phyloP scores from a whole-genome alignment of 1,140 invertebrate genomes.

The Chelonus insularis region DNA sequence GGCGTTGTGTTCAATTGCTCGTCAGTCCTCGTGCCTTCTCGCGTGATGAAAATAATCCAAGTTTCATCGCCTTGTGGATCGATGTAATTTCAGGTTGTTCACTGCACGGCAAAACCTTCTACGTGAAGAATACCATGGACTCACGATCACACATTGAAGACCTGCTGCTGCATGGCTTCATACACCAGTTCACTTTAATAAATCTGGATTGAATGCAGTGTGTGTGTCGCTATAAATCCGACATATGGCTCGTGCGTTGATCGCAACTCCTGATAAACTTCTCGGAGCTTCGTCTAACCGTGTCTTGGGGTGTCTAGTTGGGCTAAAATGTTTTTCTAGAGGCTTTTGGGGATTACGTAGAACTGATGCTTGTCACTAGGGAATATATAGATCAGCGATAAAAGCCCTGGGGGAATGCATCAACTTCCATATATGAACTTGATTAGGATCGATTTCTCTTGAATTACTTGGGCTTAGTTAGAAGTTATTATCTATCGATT shows the following conservation, averaged over 20 bases:
- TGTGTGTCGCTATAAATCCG: slow-evolving; percentile 3
- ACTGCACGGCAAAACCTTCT: slow-evolving; percentile 24
- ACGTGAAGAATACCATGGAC: background rate
- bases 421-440: background rate
- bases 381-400: slow-evolving; percentile 4
- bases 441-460: background rate
- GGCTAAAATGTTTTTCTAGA: background rate
- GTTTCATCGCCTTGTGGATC: slow-evolving; percentile 28
- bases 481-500: too few species aligned
- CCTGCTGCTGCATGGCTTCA: background rate
- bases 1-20: slow-evolving; percentile 8
- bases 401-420: slow-evolving; percentile 2
- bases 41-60: slow-evolving; percentile 30
- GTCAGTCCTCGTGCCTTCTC: slow-evolving; percentile 21
- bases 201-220: background rate
- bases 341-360: background rate
- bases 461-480: too few species aligned
- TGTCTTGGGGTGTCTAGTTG: background rate
- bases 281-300: background rate
- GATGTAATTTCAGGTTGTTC: slow-evolving; percentile 31
- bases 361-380: background rate
- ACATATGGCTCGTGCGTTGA: slow-evolving; percentile 37
- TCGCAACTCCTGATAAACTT: slow-evolving; percentile 26
- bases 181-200: background rate
- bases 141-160: background rate